A percentile compares a stretch with the other conserved stretches of the same genome.
phyloP scores from a whole-genome alignment of 64 coral and sea anemone species.

The Montipora efflorescens region DNA sequence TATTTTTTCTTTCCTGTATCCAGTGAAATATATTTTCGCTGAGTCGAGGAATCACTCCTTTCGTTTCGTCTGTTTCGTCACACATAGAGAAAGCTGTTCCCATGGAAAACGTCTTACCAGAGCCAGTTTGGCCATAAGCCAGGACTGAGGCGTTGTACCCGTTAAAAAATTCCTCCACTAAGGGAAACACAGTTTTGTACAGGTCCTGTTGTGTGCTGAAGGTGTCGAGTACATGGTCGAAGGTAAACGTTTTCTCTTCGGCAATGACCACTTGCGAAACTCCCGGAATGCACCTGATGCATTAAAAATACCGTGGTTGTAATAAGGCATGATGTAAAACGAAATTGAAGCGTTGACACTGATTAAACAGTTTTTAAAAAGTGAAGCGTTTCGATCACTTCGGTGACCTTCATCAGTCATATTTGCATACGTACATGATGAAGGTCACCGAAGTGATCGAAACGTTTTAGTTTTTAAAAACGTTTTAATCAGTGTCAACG shows the following conservation, averaged over 20 bases:
- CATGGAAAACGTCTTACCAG: conserved; percentile 97
- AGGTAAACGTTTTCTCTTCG: conserved; percentile 93
- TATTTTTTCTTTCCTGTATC: conserved; percentile 77
- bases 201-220: conserved; percentile 69
- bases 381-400: no score
- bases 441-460: no score
- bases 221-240: conserved; percentile 92
- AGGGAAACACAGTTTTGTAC: conserved; percentile 81
- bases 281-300: conserved; percentile 58
- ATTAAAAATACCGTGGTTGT: no score
- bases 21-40: conserved; percentile 75
- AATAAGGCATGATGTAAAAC: no score
- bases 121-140: conserved; percentile 97
- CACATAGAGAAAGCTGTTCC: conserved; percentile 89
- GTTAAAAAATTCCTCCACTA: conserved; percentile 84
- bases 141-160: conserved; percentile 95
- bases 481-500: no score
- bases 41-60: conserved; percentile 86
- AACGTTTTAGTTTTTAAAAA: no score
- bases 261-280: conserved; percentile 89
- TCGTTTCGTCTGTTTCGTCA: conserved; percentile 52
- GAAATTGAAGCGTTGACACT: no score
- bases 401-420: no score
- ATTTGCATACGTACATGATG: no score
- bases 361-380: no score